Base-by-base conservation (phyloP, 1,140 invertebrate species). In the Drosophila ananassae region DNA sequence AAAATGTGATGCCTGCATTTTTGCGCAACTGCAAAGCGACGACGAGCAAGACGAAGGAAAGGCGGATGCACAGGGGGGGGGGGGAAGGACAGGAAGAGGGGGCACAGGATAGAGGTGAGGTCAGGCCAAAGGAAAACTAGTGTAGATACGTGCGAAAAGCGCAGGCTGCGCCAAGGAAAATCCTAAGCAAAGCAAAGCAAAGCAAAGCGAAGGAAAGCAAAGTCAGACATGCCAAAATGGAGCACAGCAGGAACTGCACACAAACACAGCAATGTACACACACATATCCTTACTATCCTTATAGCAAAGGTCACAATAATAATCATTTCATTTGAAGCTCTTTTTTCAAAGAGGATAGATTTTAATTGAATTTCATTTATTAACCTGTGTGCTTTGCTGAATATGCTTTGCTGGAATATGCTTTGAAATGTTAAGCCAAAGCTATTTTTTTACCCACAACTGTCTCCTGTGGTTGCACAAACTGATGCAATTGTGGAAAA, bases 121-220 rank as follows among this genome's bases (percentile, higher is more conserved):
- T 69, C 37, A 67, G 41, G 48, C 37, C 41, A 46, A 50, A 54
- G 71, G 60, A 73, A 64, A 79, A 77, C 61, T 83, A 75, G 79
- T 83, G 76, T 84, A 83, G 79, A 83, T 79, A 83, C 71, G 80
- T 83, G 80, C 71, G 61, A 79, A 72, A 79, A 79, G 63, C 72
- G 80, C 71, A 72, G 69, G 80, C 58, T 52, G 58, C 54, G 55
- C 55, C 55, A 68, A 64, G 67, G 72, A 74, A 76, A 67, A 82
- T 64, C 56, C 58, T 78, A 73, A 66, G 74, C 56, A 60, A 73
- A 56, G 37, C 9, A 9, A 52, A 53, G 51, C 28, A 53, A 37
- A 53, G 17, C 13, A 1, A 34, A 52, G 17, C 7, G 22, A 24
- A 24, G 50, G 24, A 59, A 17, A 50, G 46, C 39, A 62, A 54